phyloP scores from a whole-genome alignment of 2,888 invertebrate genomes.

The Oeneis ivallda region DNA sequence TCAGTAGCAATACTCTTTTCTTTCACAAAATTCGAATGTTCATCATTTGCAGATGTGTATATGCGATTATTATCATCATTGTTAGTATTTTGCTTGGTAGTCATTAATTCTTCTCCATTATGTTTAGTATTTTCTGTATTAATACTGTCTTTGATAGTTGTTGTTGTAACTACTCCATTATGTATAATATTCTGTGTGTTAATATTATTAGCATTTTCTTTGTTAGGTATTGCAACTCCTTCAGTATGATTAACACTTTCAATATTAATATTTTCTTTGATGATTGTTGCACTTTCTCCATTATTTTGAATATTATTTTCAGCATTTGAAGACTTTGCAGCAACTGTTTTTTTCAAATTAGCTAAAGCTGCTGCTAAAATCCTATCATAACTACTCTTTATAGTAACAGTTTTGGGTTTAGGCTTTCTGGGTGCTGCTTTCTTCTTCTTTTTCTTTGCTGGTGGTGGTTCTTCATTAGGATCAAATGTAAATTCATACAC shows the following conservation, averaged over 20 bases:
- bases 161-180: neutral
- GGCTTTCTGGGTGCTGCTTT: conserved; percentile 53
- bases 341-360: conserved; percentile 54
- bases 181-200: conserved; percentile 6
- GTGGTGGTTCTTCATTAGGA: conserved; percentile 69
- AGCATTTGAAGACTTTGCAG: conserved; percentile 43
- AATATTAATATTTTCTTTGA: neutral
- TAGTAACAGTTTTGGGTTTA: conserved; percentile 54
- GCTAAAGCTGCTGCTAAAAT: conserved; percentile 65
- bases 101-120: neutral
- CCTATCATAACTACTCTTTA: conserved; percentile 64
- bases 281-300: neutral
- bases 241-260: conserved; percentile 8
- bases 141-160: neutral
- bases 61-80: neutral
- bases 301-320: neutral
- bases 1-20: conserved; percentile 30
- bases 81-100: neutral
- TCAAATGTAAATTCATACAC: conserved; percentile 77
- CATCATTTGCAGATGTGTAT: conserved; percentile 1
- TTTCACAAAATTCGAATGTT: conserved; percentile 10
- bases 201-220: neutral
- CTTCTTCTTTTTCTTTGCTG: conserved; percentile 68
- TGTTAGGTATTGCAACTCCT: neutral
- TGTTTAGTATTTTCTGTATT: conserved; percentile 7